These are phyloP conservation scores for Artemisiospiza belli DNA, from an alignment of 2,113 vertebrate genomes.

Conservation along the genomic window DNA sequence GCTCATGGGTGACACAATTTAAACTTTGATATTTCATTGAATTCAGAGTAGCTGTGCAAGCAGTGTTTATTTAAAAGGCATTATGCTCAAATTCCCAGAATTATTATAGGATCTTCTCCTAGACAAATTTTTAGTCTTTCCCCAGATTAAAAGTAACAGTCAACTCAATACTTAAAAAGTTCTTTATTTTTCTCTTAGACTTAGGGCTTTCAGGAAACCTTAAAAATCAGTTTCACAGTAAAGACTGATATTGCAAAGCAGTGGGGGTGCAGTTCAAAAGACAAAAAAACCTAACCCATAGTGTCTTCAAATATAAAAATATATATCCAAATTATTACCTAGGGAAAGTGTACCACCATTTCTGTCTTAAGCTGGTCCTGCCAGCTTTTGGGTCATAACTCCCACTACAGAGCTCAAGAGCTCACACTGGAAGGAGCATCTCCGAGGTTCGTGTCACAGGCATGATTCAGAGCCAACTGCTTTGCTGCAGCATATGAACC, in stretches of 20 bases:
- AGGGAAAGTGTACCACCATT: conserved; percentile 9
- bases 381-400: conserved; percentile 53
- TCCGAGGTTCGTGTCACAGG: not conserved
- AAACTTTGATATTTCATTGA: not conserved
- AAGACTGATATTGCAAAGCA: not conserved
- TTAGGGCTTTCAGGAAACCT: conserved; percentile 7
- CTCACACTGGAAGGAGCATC: conserved; percentile 17
- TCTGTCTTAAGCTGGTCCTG: conserved; percentile 49
- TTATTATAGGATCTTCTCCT: not conserved
- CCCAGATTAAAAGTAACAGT: not conserved
- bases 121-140: not conserved
- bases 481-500: not conserved
- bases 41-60: not conserved
- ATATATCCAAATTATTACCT: conserved; percentile 10
- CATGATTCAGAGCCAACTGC: not conserved
- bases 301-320: conserved; percentile 62
- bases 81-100: not conserved
- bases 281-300: not conserved
- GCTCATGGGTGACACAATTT: not conserved
- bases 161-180: conserved; percentile 37
- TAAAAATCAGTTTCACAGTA: conserved; percentile 41
- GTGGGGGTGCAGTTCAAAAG: not conserved
- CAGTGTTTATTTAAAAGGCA: not conserved
- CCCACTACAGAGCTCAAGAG: conserved; percentile 17
- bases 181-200: conserved; percentile 41